Conservation (phyloP, 2,888 invertebrate species). For the Lasioglossum morio region DNA sequence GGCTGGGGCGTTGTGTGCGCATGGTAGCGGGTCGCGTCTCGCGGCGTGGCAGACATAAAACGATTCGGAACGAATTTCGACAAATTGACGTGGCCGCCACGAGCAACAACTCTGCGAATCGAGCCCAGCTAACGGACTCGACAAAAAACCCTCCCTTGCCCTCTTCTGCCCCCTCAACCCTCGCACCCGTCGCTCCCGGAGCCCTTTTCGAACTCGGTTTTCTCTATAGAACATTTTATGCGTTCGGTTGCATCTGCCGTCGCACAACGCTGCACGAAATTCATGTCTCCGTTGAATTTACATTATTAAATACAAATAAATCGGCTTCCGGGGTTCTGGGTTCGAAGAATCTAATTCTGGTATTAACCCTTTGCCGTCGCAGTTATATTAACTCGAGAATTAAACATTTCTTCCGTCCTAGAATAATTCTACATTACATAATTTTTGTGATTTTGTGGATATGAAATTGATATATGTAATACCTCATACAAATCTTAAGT, state of each 20-base stretch:
- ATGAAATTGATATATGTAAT: too few species aligned
- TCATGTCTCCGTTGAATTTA: background rate
- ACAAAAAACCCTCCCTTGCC: constrained; percentile 49
- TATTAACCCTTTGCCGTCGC: background rate
- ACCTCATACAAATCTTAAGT: too few species aligned
- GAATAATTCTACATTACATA: too few species aligned
- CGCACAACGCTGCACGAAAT: background rate
- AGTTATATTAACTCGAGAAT: too few species aligned
- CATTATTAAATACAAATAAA: background rate
- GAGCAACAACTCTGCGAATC: constrained; percentile 70
- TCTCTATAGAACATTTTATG: constrained; percentile 1
- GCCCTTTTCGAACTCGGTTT: constrained; percentile 19
- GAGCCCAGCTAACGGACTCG: constrained; percentile 38
- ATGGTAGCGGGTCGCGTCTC: constrained; percentile 82
- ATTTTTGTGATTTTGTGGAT: too few species aligned
- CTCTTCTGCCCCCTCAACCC: constrained; percentile 25
- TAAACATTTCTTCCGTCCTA: too few species aligned
- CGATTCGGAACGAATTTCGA: constrained; percentile 85
- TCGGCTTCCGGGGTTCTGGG: accelerated
- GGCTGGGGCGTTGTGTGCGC: constrained; percentile 77
- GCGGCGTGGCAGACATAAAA: constrained; percentile 83
- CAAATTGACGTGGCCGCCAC: constrained; percentile 83
- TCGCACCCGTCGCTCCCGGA: background rate
- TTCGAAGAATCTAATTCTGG: too few species aligned
- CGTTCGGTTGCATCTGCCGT: constrained; percentile 4